These are phyloP conservation scores for Brachirus orientalis DNA, from an alignment of 2,113 vertebrate species.

Conservation along the genomic window DNA sequence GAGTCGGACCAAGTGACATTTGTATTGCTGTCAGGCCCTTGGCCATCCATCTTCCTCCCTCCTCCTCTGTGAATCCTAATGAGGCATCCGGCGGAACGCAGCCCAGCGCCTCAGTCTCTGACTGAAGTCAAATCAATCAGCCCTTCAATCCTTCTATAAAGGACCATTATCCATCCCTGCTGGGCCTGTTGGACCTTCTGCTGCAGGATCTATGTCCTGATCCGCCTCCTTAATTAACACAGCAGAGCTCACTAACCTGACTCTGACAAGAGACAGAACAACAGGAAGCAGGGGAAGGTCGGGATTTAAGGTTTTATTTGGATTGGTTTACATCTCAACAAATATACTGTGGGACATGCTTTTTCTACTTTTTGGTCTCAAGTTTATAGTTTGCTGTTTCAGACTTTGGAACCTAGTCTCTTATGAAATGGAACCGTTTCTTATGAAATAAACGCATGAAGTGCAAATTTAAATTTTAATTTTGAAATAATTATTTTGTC, in stretches of 20 bases:
- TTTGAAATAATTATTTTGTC: too few species aligned
- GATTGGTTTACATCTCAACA: slow-evolving; percentile 21
- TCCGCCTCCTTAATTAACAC: slow-evolving; percentile 32
- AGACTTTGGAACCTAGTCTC: too few species aligned
- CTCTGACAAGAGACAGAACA: slow-evolving; percentile 16
- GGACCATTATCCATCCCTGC: slow-evolving; percentile 63
- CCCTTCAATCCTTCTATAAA: slow-evolving; percentile 73
- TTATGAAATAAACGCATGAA: too few species aligned
- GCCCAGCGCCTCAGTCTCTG: slow-evolving; percentile 57
- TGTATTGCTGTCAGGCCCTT: slow-evolving; percentile 66
- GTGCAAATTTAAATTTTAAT: too few species aligned
- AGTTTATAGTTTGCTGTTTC: too few species aligned
- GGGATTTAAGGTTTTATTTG: slow-evolving; percentile 8
- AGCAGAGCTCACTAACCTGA: slow-evolving; percentile 13
- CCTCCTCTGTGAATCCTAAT: slow-evolving; percentile 68
- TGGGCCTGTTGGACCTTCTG: slow-evolving; percentile 44
- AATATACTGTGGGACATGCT: background rate
- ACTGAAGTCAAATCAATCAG: slow-evolving; percentile 81
- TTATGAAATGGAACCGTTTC: too few species aligned
- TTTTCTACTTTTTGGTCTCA: background rate
- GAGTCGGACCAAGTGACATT: slow-evolving; percentile 59
- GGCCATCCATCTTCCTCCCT: slow-evolving; percentile 36
- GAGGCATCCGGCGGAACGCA: slow-evolving; percentile 47
- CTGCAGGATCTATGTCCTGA: slow-evolving; percentile 42
- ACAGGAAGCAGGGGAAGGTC: slow-evolving; percentile 7